These are phyloP conservation scores for Actinernus sp. DNA, from an alignment of 92 coral and sea anemone genomes.

Conservation along the genomic window DNA sequence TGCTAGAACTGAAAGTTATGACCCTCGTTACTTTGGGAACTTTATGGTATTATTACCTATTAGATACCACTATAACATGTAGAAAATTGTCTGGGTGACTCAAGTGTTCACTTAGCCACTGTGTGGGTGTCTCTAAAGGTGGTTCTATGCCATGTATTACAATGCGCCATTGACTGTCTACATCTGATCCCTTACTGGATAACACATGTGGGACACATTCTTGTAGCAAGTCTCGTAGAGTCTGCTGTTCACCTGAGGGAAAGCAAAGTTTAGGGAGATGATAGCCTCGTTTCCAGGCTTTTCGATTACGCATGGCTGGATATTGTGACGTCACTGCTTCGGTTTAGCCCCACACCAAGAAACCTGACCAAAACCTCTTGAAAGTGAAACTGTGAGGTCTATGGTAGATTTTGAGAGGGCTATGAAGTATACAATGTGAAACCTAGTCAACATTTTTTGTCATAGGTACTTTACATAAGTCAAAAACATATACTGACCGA, in stretches of 20 bases:
- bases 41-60: conserved; percentile 2
- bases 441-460: too few relatives aligned
- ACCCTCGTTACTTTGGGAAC: too few relatives aligned
- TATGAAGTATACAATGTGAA: too few relatives aligned
- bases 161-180: conserved; percentile 81
- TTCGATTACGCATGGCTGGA: too few relatives aligned
- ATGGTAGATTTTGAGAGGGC: too few relatives aligned
- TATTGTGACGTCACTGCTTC: too few relatives aligned
- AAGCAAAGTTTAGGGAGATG: neutral
- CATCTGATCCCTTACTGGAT: conserved; percentile 47
- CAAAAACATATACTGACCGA: too few relatives aligned
- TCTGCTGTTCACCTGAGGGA: conserved; percentile 78
- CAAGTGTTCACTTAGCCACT: conserved; percentile 98
- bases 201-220: conserved; percentile 78
- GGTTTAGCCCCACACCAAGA: too few relatives aligned
- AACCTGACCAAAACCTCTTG: too few relatives aligned
- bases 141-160: conserved; percentile 96
- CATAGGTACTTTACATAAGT: too few relatives aligned
- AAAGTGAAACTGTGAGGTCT: too few relatives aligned
- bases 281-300: neutral
- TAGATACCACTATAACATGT: conserved; percentile 74
- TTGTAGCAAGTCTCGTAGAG: conserved; percentile 76
- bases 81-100: conserved; percentile 97
- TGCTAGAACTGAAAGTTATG: too few relatives aligned
- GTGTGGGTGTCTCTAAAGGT: conserved; percentile 94